Base-by-base conservation (phyloP, 2,888 invertebrate species). In the Phaonia tiefii region DNA sequence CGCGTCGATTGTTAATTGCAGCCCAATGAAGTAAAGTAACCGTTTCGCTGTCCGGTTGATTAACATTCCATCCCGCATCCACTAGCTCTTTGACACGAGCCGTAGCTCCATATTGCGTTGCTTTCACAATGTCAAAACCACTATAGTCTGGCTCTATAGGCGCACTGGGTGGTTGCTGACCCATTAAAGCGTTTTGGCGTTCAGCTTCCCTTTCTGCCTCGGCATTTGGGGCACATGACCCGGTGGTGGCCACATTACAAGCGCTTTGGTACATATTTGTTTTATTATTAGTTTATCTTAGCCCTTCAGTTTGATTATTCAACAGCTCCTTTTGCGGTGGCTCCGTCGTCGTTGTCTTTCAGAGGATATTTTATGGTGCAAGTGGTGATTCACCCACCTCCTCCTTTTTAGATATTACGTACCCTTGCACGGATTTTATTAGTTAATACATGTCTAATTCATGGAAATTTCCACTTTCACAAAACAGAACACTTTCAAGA, bases 1-100 rank as follows among this genome's bases (percentile, higher is more conserved):
- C 98, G 84, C 95, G 93, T 75, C 99, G 93, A 92, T 99, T 99
- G 91, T 99, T 99, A 88, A 99, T 99, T 17, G 99, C 96, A 44
- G 99, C 99, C 99, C 99, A 99, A 90, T 99, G 99, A n/a, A 99
- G 92, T 67, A 99, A 92, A 1, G 98, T 98, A 73, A 99, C 99
- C 65, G 98, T 98, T 91, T 99, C 99, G 84, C 93, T 93, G 91
- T 99, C 99, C 58, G 97, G 95, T 88, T 96, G 95, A 91, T 99
- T 99, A 13, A 99, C 97, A 92, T 98, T 96, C 92, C 95, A 96
- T 1, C 99, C 99, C 46, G 95, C 94, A 87, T 99, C 98, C 3
- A 99, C 93, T 37, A 99, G 92, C 90, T 98, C 96, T 84, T 96
- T 93, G 88, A 95, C 94, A 91, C 95, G 92, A 88, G 94, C 94